phyloP scores from a whole-genome alignment of 2,888 invertebrate species.

The Craniophora ligustri region DNA sequence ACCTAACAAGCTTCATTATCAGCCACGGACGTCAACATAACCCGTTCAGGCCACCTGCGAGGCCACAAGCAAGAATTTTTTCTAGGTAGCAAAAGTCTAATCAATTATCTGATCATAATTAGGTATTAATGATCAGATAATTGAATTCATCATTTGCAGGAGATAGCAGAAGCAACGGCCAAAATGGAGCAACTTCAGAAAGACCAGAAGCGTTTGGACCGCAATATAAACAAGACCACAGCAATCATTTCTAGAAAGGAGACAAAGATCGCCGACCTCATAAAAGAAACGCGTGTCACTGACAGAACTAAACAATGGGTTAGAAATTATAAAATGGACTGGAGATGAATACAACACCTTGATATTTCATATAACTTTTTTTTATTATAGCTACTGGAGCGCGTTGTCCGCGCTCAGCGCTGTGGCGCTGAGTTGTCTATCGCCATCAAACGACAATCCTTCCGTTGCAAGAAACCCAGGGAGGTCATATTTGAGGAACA shows the following conservation, averaged over 20 bases:
- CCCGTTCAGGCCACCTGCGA: too few relatives aligned
- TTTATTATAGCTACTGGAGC: conserved; percentile 81
- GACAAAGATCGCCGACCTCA: conserved; percentile 74
- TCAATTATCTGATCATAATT: too few relatives aligned
- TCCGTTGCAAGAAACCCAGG: conserved; percentile 79
- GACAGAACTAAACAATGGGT: conserved; percentile 82
- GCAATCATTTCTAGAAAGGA: conserved; percentile 72
- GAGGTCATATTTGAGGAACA: conserved; percentile 86
- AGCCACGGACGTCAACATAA: too few relatives aligned
- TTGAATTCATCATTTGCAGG: conserved; percentile 66
- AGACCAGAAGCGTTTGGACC: conserved; percentile 73
- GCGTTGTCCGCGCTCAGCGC: conserved; percentile 91
- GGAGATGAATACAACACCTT: not conserved
- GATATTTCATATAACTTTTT: not conserved
- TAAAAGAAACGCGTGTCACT: conserved; percentile 71
- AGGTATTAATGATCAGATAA: not conserved
- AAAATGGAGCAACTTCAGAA: conserved; percentile 67
- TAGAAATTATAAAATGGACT: too few relatives aligned
- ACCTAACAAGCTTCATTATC: too few relatives aligned
- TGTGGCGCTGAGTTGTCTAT: conserved; percentile 89
- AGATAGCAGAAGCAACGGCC: conserved; percentile 71
- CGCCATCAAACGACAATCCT: conserved; percentile 79
- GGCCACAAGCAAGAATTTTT: too few relatives aligned
- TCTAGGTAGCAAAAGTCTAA: too few relatives aligned
- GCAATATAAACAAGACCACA: conserved; percentile 66